Base-by-base conservation (phyloP, 2,888 invertebrate genomes). In the Agapostemon virescens region DNA sequence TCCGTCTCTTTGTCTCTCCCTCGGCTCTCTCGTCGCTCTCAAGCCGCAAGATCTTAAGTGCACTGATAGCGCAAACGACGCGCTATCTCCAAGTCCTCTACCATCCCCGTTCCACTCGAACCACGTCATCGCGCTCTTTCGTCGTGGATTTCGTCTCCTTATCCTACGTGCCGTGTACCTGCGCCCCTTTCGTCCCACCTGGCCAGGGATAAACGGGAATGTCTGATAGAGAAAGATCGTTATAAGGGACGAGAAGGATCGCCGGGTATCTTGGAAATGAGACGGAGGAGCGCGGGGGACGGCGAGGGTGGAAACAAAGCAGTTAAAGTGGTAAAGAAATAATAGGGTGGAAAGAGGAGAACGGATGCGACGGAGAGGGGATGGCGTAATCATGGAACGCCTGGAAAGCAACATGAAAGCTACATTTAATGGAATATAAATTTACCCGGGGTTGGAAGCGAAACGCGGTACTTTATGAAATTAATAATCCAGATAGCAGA, bases 31-130 rank as follows among this genome's bases (percentile, higher is more conserved):
- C 49, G 20, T 30, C 42, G 52, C 55, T 69, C 76, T 26, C 40
- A 82, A 83, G 82, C 86, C 87, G 85, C 86, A 85, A 88, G 89
- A 89, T 90, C 88, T 88, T 90, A 89, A 91, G 89, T 90, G 90
- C 89, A 85, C 88, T 85, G 91, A 90, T 91, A 90, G 88, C 87
- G 84, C 85, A 77, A 82, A 87, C 86, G 84, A 77, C 84, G 78
- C 79, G 74, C 81, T 86, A 87, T 88, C 85, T 78, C 49, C 70
- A 63, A 68, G 66, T 66, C 71, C 72, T 66, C 66, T 52, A 30
- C 72, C 55, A 61, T 64, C 74, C 52, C 38, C 38, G 55, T 1
- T 20, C 38, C 45, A 49, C n/a, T 61, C 38, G n/a, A 55, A 55
- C 26, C 70, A 69, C 67, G 68, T 69, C 77, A 58, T 71, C 79